Conservation (phyloP, 2,888 invertebrate genomes). For the Pheosia gnoma region DNA sequence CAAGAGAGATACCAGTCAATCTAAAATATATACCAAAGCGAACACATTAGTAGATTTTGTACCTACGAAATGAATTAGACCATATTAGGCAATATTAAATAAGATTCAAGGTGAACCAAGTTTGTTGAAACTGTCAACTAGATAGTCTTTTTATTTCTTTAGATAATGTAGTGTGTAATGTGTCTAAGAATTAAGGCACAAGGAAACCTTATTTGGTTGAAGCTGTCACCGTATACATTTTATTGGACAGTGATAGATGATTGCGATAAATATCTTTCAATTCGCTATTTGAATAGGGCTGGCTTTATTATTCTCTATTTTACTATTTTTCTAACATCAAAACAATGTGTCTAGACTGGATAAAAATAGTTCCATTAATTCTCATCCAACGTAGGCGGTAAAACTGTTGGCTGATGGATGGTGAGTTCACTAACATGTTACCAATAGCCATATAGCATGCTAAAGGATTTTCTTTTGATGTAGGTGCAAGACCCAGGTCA, state of each 20-base stretch:
- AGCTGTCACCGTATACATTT: conserved; percentile 17
- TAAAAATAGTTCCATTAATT: not conserved
- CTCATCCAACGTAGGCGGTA: too few relatives aligned
- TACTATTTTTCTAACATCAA: not conserved
- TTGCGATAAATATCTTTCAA: conserved; percentile 22
- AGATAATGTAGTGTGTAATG: not conserved
- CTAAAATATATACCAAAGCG: too few relatives aligned
- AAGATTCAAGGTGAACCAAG: not conserved
- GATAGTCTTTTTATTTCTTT: not conserved
- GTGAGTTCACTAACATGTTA: too few relatives aligned
- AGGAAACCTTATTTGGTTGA: not conserved
- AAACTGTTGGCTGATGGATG: too few relatives aligned
- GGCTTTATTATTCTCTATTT: not conserved
- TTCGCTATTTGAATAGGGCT: conserved; percentile 1
- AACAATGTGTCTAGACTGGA: not conserved
- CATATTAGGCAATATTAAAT: not conserved
- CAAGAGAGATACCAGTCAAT: too few relatives aligned
- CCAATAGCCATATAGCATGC: too few relatives aligned
- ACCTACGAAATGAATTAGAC: too few relatives aligned
- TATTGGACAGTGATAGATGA: conserved; percentile 24
- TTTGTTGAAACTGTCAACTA: not conserved
- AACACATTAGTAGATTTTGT: too few relatives aligned
- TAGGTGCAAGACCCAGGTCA: too few relatives aligned
- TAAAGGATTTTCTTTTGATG: too few relatives aligned
- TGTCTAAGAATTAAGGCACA: not conserved